A percentile compares a stretch with the other conserved stretches of the same genome.
phyloP scores from a whole-genome alignment of 2,113 vertebrate genomes.

The Epinephelus fuscoguttatus region DNA sequence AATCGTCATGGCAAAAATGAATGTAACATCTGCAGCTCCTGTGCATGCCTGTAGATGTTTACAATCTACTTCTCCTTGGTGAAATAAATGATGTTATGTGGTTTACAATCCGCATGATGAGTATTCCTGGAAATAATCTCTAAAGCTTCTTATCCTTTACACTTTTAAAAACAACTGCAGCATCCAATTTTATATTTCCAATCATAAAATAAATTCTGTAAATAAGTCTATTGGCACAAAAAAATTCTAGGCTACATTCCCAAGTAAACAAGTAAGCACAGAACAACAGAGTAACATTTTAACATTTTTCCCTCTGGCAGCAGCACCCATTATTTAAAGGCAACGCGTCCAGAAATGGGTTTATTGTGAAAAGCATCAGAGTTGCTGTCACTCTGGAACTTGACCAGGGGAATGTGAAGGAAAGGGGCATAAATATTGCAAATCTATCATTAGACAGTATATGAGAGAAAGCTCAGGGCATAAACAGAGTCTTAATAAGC shows the following conservation, averaged over 20 bases:
- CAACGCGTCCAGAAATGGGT: constrained; percentile 41
- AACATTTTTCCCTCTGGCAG: constrained; percentile 6
- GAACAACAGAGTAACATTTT: constrained; percentile 5
- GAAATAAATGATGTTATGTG: constrained; percentile 25
- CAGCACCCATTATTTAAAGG: constrained; percentile 40
- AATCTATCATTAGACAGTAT: constrained; percentile 74
- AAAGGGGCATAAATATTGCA: constrained; percentile 75
- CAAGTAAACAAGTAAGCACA: constrained; percentile 33
- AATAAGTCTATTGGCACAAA: constrained; percentile 16
- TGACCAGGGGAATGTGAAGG: constrained; percentile 64
- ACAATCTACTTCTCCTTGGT: constrained; percentile 10
- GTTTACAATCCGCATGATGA: constrained; percentile 21
- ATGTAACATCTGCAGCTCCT: constrained; percentile 34
- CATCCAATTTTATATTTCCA: constrained; percentile 30
- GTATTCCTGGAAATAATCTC: constrained; percentile 44
- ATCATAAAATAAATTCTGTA: constrained; percentile 40
- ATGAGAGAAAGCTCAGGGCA: constrained; percentile 75
- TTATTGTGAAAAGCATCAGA: constrained; percentile 26
- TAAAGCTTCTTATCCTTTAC: constrained; percentile 47
- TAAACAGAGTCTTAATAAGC: constrained; percentile 79
- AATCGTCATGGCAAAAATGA: constrained; percentile 20
- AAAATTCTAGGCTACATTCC: constrained; percentile 28
- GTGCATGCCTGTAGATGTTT: constrained; percentile 18
- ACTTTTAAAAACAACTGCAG: constrained; percentile 41
- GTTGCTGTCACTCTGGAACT: constrained; percentile 37